Base-by-base conservation (phyloP, 2,888 invertebrate genomes). In the Endotricha flammealis region DNA sequence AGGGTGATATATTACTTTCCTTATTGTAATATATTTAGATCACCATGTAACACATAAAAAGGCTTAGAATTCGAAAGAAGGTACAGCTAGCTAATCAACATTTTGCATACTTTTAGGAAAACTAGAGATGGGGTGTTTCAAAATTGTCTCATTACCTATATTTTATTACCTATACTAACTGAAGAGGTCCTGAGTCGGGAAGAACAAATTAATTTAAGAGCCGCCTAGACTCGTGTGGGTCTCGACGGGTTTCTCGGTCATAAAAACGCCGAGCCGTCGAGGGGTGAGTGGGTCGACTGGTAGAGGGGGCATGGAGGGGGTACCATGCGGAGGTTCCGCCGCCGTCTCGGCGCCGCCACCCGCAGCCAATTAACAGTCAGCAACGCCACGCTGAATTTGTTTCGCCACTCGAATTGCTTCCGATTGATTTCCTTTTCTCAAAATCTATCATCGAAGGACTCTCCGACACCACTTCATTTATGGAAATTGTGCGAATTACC, bases 341-440 rank as follows among this genome's bases (percentile, higher is more conserved):
- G 81, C 80, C 81, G 83, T 85, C 85, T 85, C 83, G 85, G 85
- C 86, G 85, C 85, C 83, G 70, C 82, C 83, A 75, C 85, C 85
- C 83, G 85, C 83, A 85, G 81, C 82, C 85, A 85, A 85, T 85
- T 85, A 85, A 81, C 83, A 74, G 77, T 67, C 74, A 67, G 80
- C 80, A 81, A 75, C 67, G 66, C 77, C 74, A 80, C 70, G 74
- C 64, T 76, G 75, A 82, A 77, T 82, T 85, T 80, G 75, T 82
- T 83, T 80, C 82, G 59, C 72, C 72, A 76, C 75, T 83, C 59
- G 63, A 73, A 77, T 74, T 74, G 74, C 81, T 83, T 83, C 81
- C 80, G 83, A 85, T 81, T 82, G 80, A 83, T 83, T 83, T 80
- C 71, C 74, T 62, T 64, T 66, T 62, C 64, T 58, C 54, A 51